Evolutionary conservation across 2,797 vertebrate species (phyloP).

Genomic region (Vipera latastei): DNA sequence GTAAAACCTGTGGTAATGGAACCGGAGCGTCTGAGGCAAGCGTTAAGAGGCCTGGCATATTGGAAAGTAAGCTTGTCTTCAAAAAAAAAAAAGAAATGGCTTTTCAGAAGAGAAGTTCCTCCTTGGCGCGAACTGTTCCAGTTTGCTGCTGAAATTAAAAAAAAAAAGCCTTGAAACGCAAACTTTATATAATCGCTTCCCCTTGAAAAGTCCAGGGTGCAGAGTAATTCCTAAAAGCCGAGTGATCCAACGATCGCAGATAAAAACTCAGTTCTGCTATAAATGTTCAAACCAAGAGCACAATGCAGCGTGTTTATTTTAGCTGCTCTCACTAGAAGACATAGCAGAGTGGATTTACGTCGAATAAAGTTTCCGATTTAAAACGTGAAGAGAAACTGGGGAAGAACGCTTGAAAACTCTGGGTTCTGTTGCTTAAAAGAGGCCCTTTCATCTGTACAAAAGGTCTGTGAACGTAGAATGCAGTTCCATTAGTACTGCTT

Average conservation of each 20-base stretch:
- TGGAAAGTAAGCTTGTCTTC: background rate
- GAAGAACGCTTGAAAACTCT: background rate
- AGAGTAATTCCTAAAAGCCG: background rate
- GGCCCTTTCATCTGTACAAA: background rate
- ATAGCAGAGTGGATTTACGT: background rate
- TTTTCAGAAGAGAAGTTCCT: background rate
- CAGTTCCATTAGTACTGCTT: background rate
- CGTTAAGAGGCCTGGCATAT: background rate
- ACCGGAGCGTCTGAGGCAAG: background rate
- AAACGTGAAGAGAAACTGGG: background rate
- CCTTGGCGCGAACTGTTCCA: too few relatives aligned
- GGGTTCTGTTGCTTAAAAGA: background rate
- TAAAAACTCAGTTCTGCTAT: background rate
- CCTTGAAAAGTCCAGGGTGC: background rate
- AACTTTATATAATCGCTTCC: background rate
- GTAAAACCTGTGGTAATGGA: background rate
- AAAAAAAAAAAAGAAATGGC: too few relatives aligned
- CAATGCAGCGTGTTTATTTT: background rate
- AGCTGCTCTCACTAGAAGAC: background rate
- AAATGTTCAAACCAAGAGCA: background rate
- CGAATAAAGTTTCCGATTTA: background rate
- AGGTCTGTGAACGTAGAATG: background rate
- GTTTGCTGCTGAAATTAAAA: background rate
- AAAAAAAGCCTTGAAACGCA: background rate
- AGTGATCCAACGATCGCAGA: too few relatives aligned